A percentile compares a stretch with the other conserved stretches of the same genome.
Conservation (phyloP, 1,140 invertebrate species). For the Diabrotica virgifera region DNA sequence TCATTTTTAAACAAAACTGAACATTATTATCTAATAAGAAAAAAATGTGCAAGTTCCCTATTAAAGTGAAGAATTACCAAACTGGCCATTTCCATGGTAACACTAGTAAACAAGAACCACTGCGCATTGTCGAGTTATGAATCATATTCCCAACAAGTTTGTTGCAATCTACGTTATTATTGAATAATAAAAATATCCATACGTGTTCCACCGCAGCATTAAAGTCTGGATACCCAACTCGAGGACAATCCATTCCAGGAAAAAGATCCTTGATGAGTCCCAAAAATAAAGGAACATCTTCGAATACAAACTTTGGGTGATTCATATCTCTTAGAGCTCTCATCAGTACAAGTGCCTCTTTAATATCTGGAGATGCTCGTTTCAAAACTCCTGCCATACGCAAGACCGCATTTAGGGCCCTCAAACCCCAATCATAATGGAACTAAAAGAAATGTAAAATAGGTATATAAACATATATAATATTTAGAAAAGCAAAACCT, state of each 20-base stretch:
- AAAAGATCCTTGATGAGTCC: slow-evolving; percentile 86
- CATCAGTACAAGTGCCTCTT: slow-evolving; percentile 85
- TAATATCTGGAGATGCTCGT: slow-evolving; percentile 67
- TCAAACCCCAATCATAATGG: slow-evolving; percentile 91
- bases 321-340: slow-evolving; percentile 88
- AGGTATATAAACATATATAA: neutral
- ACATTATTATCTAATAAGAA: no score
- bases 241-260: slow-evolving; percentile 81
- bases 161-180: neutral
- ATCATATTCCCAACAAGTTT: no score
- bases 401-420: slow-evolving; percentile 82
- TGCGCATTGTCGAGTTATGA: no score
- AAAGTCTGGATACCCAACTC: slow-evolving; percentile 80
- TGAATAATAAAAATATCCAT: neutral
- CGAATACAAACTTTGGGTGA: slow-evolving; percentile 86
- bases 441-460: slow-evolving; percentile 46
- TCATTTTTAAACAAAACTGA: no score
- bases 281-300: slow-evolving; percentile 85
- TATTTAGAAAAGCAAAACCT: no score
- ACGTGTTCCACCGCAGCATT: slow-evolving; percentile 67
- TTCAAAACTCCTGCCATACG: slow-evolving; percentile 87
- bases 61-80: no score
- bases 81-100: no score
- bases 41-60: no score
- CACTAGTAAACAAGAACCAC: no score